A percentile compares a stretch with the other conserved stretches of the same genome.
phyloP scores from a whole-genome alignment of 2,888 invertebrate genomes.

The Anaspis maculata region DNA sequence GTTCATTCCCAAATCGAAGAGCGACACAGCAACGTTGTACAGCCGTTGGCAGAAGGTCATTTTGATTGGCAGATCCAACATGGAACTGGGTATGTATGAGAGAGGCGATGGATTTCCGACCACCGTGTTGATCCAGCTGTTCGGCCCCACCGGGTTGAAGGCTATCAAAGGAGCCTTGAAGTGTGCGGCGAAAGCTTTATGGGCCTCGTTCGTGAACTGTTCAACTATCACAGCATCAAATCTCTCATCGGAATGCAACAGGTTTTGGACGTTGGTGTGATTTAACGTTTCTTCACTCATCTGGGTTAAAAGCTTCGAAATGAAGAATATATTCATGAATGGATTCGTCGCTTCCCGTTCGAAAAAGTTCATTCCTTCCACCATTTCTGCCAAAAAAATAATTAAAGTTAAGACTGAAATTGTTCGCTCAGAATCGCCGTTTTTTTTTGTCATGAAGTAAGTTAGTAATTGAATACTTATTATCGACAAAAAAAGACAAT shows the following conservation, averaged over 20 bases:
- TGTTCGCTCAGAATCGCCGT: too few species aligned
- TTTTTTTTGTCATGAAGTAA: too few species aligned
- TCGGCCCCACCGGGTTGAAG: conserved; percentile 40
- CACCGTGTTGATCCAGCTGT: conserved; percentile 41
- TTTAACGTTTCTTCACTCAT: conserved; percentile 2
- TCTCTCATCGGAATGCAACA: conserved; percentile 30
- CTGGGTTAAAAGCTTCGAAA: not conserved
- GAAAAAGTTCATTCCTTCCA: not conserved
- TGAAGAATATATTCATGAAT: not conserved
- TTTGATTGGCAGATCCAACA: conserved; percentile 33
- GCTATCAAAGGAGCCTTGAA: too few species aligned
- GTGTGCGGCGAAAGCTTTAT: too few species aligned
- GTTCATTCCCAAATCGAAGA: conserved; percentile 1
- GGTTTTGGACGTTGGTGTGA: conserved; percentile 20
- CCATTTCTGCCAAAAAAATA: not conserved
- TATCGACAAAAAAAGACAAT: too few species aligned
- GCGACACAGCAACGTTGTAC: conserved; percentile 36
- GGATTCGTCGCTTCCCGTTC: not conserved
- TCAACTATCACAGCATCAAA: conserved; percentile 38
- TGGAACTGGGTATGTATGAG: conserved; percentile 45
- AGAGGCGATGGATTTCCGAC: conserved; percentile 44
- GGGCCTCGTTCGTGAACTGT: conserved; percentile 45
- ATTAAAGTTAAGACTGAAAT: too few species aligned
- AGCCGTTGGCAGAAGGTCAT: conserved; percentile 47
- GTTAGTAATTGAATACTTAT: too few species aligned